Evolutionary conservation across 1,140 invertebrate species (phyloP), one percentile per base, ranked within the genome.

Genomic region (Lordiphosa clarofinis): DNA sequence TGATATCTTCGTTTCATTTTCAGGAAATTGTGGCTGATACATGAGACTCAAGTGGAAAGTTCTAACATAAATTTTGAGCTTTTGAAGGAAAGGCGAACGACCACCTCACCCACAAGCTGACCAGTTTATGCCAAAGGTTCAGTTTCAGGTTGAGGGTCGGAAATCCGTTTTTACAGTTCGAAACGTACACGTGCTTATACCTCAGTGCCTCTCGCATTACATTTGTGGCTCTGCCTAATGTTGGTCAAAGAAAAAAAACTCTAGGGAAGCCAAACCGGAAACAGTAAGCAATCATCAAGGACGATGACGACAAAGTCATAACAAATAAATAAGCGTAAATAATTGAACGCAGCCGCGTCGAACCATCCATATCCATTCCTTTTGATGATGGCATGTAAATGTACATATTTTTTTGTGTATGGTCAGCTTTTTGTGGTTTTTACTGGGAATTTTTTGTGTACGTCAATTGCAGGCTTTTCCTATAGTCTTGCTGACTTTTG

Each of bases 131-230:
- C 24, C 28, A 44, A 49, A 56, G 42, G 42, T 42, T 67, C 47
- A 39, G 40, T 52, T 66, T 39, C 39, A 52, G 48, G 59, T 67
- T 28, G 28, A 11, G 15, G 40, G 63, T 28, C 64, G 64, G 63
- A 68, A 67, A 68, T 68, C 64, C 64, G 63, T 48, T 65, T 67
- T 67, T 47, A 24, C 48, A 52, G 38, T 47, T 50, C 47, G 37
- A 50, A n/a, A 48, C 44, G 33, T 36, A 36, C 42, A 39, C 57
- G 15, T 19, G 53, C 12, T 46, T 46, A 28, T 24, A 24, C 12
- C 43, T 31, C n/a, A n/a, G 43, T 46, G 43, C 21, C 12, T 46
- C 43, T 46, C 43, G 31, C 38, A 35, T 49, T 33, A 56, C 35
- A 67, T 67, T 68, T 68, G 31, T 59, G 46, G 50, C 50, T 46